Percentiles rank a stretch among this genome's conserved stretches.
Evolutionary conservation across 1,140 invertebrate genomes (phyloP).

Genomic region (Aphis craccivora): DNA sequence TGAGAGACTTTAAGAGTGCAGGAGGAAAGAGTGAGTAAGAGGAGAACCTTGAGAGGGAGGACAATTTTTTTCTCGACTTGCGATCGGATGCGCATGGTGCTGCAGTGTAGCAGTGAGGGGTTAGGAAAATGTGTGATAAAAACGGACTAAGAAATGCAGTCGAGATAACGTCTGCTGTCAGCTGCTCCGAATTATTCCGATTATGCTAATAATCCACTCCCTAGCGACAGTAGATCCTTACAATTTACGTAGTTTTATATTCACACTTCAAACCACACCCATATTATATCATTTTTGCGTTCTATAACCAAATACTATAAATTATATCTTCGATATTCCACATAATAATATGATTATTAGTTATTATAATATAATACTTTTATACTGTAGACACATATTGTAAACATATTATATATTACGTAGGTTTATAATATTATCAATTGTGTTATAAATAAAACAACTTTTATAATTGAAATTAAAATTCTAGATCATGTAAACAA

Average conservation of each 20-base stretch:
- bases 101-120: not conserved
- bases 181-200: slow-evolving; percentile 36
- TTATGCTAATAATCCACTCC: slow-evolving; percentile 42
- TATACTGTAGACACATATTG: not conserved
- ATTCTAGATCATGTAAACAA: no score
- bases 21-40: not conserved
- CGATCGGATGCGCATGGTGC: not conserved
- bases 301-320: not conserved
- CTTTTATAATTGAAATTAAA: no score
- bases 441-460: not conserved
- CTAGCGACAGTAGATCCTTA: not conserved
- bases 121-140: slow-evolving; percentile 23
- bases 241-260: not conserved
- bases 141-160: slow-evolving; percentile 35
- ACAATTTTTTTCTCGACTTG: not conserved
- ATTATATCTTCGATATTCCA: not conserved
- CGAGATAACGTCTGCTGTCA: slow-evolving; percentile 37
- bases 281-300: not conserved
- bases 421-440: not conserved
- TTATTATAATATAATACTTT: not conserved
- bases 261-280: not conserved
- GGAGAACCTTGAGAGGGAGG: not conserved
- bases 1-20: not conserved
- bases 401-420: not conserved
- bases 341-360: no score